Evolutionary conservation across 2,797 vertebrate species (phyloP).

Genomic region (Anabacerthia variegaticeps): DNA sequence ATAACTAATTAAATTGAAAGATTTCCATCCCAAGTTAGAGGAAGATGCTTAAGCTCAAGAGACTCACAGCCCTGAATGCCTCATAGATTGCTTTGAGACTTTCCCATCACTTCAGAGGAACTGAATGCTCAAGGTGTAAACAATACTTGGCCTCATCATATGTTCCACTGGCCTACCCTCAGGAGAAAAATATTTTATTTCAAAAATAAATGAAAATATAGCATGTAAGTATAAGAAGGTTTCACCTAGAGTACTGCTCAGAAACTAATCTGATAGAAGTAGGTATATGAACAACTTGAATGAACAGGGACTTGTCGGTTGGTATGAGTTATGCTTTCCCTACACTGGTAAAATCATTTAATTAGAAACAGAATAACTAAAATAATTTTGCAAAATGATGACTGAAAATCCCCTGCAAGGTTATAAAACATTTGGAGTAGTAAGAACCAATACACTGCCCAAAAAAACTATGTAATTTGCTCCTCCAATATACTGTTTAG

Average conservation of each 20-base stretch:
- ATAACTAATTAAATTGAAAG: conserved; percentile 61
- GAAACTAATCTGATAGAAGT: not conserved
- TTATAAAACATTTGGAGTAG: not conserved
- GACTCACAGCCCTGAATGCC: not conserved
- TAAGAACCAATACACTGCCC: not conserved
- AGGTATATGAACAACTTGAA: not conserved
- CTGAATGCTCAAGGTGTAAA: not conserved
- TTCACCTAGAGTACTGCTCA: not conserved
- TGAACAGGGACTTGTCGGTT: not conserved
- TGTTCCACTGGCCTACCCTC: not conserved
- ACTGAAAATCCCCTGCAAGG: not conserved
- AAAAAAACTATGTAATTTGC: not conserved
- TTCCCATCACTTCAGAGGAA: not conserved
- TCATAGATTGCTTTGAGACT: not conserved
- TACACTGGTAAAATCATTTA: not conserved
- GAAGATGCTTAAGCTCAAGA: not conserved
- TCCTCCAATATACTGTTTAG: not conserved
- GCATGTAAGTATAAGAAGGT: not conserved
- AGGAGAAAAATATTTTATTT: not conserved
- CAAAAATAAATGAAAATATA: not conserved
- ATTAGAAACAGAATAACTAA: not conserved
- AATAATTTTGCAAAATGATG: not conserved
- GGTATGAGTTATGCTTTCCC: not conserved
- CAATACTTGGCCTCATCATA: not conserved
- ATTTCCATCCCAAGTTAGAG: conserved; percentile 12